Base-by-base conservation (phyloP, 2,797 vertebrate genomes). In the Fistularia tabacaria region DNA sequence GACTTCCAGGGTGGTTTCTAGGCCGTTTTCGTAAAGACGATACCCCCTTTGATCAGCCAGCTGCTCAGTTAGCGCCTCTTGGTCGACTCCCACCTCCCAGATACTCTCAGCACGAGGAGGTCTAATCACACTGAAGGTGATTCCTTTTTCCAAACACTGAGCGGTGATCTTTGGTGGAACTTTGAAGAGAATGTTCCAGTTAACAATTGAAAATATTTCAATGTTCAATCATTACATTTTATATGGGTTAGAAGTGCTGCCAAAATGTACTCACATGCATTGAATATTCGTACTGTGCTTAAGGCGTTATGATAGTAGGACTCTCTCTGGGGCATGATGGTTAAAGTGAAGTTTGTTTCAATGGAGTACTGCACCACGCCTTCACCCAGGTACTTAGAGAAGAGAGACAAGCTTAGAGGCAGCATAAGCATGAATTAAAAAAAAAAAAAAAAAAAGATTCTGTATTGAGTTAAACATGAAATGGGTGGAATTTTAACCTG, bases 341-440 rank as follows among this genome's bases (percentile, higher is more conserved):
- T 85, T 7, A 92, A 9, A 1, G 82, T 91, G 62, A 90, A 91
- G 78, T 90, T 92, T 8, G 91, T 0, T 5, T 80, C 74, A 15
- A 90, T 76, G 5, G 76, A 82, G 38, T 88, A 92, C 69, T 67
- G 73, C 10, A 87, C 80, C 25, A 85, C 78, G 63, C 91, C 88
- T 51, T 90, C 87, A 68, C 84, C 78, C 38, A 88, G n/a, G 46
- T 89, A 84, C 88, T 90, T 60, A 14, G 39, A 43, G 38, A 39
- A 38, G 25, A 25, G 5, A 25, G 25, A 25, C 25, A 25, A 25
- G 5, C 25, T 25, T 25, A 25, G 25, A 25, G 25, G 25, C 25
- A 25, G 25, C 25, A 25, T 25, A 25, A 25, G 25, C 25, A 25
- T 25, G 5, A 25, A 25, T 25, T 25, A 25, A 25, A 25, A 25